A percentile compares a stretch with the other conserved stretches of the same genome.
Conservation (phyloP, 1,140 invertebrate species). For the Berghia stephanieae region DNA sequence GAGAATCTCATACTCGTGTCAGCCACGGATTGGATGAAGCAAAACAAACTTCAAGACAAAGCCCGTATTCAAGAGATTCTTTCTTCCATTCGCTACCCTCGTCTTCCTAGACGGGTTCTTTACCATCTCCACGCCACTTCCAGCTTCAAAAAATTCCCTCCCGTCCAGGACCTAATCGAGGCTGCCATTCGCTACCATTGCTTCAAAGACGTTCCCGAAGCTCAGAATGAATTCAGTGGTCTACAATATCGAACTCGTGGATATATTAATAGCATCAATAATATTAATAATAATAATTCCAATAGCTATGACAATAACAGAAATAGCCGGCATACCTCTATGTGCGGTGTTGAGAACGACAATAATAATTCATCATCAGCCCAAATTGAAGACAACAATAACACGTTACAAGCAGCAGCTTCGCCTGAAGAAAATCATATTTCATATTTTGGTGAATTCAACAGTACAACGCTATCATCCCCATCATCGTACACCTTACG, state of each 20-base stretch:
- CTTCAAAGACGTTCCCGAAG: constrained; percentile 61
- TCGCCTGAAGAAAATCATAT: too few relatives aligned
- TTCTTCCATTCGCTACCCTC: constrained; percentile 58
- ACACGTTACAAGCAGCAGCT: too few relatives aligned
- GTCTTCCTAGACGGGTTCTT: constrained; percentile 54
- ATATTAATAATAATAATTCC: too few relatives aligned
- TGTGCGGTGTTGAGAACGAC: too few relatives aligned
- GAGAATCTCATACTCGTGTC: constrained; percentile 59
- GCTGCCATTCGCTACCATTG: constrained; percentile 58
- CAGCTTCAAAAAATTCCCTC: constrained; percentile 61
- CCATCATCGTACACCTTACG: too few relatives aligned
- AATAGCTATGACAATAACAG: too few relatives aligned
- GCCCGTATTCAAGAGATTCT: constrained; percentile 59
- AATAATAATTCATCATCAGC: too few relatives aligned
- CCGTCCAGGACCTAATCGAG: constrained; percentile 55
- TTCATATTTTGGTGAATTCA: too few relatives aligned
- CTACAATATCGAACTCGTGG: constrained; percentile 45
- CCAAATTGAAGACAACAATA: too few relatives aligned
- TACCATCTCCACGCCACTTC: constrained; percentile 61
- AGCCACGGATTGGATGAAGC: constrained; percentile 63
- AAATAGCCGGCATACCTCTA: too few relatives aligned
- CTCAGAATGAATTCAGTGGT: constrained; percentile 55
- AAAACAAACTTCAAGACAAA: constrained; percentile 57
- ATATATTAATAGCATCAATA: too few relatives aligned
- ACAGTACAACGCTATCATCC: too few relatives aligned